These are phyloP conservation scores for Microplitis manilae DNA, from an alignment of 2,888 invertebrate genomes.

Conservation along the genomic window DNA sequence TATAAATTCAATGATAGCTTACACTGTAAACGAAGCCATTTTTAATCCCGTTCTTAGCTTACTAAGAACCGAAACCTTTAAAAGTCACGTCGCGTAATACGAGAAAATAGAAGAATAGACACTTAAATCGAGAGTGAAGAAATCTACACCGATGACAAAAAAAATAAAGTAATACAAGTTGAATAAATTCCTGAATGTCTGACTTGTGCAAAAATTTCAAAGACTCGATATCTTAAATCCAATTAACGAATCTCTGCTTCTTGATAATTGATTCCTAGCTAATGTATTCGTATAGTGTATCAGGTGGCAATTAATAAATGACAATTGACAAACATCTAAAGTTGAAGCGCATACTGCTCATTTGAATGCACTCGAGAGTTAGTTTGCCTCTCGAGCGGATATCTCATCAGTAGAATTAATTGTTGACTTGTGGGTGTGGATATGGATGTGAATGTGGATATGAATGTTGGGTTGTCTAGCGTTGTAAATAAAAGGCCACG, in stretches of 20 bases:
- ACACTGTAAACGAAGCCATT: constrained; percentile 25
- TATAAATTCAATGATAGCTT: background rate
- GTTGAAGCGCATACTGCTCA: background rate
- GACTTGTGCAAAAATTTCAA: background rate
- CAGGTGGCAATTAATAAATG: background rate
- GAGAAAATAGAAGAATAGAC: constrained; percentile 22
- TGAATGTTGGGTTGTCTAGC: background rate
- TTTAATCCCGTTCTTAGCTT: constrained; percentile 28
- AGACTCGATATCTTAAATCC: background rate
- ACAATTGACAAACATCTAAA: constrained; percentile 1
- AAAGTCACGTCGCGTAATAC: constrained; percentile 30
- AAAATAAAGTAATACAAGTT: background rate
- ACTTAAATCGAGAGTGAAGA: constrained; percentile 18
- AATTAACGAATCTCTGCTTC: background rate
- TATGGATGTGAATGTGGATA: background rate
- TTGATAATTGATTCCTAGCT: background rate
- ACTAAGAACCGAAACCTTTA: constrained; percentile 27
- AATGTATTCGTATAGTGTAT: background rate
- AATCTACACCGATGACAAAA: constrained; percentile 20
- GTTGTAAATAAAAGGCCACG: background rate
- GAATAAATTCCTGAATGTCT: background rate
- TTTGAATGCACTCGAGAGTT: background rate
- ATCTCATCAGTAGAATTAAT: background rate
- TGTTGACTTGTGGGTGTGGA: background rate
- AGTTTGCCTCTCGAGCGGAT: background rate